These are phyloP conservation scores for Seira ritae DNA, from an alignment of 2,888 invertebrate genomes.

Conservation along the genomic window DNA sequence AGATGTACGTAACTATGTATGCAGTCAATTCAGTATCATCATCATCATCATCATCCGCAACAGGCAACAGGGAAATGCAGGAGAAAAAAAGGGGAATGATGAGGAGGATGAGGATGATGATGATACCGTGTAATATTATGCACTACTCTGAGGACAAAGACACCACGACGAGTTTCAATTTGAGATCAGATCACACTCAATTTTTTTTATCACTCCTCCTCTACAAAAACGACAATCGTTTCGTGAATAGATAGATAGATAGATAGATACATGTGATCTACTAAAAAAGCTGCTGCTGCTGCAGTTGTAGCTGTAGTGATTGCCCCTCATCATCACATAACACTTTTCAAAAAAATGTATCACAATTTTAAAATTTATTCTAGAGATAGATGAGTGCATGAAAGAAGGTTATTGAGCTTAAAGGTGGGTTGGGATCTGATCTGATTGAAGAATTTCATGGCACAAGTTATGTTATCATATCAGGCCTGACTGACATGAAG, in stretches of 20 bases:
- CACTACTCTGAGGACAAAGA: slow-evolving; percentile 45
- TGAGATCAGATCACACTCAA: slow-evolving; percentile 38
- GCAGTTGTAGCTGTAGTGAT: no score
- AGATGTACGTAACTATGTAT: no score
- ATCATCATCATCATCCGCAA: slow-evolving; percentile 17
- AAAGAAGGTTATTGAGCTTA: no score
- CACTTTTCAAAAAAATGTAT: neutral
- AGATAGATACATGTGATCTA: neutral
- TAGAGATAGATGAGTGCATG: neutral
- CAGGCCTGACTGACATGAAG: no score
- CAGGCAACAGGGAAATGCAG: slow-evolving; percentile 48
- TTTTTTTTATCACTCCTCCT: slow-evolving; percentile 26
- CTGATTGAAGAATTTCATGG: no score
- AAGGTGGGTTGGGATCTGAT: no score
- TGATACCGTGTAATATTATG: neutral
- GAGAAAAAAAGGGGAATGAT: neutral
- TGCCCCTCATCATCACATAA: neutral
- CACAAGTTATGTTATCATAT: no score
- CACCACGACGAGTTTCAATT: slow-evolving; percentile 50
- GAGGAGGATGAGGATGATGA: neutral
- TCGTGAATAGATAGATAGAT: no score
- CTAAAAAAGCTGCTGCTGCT: neutral
- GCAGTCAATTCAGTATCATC: neutral
- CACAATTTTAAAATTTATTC: neutral
- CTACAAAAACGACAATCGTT: slow-evolving; percentile 1